Evolutionary conservation across 37 sponge, comb jelly and placozoan species (phyloP).

Genomic region (Sycon ciliatum): DNA sequence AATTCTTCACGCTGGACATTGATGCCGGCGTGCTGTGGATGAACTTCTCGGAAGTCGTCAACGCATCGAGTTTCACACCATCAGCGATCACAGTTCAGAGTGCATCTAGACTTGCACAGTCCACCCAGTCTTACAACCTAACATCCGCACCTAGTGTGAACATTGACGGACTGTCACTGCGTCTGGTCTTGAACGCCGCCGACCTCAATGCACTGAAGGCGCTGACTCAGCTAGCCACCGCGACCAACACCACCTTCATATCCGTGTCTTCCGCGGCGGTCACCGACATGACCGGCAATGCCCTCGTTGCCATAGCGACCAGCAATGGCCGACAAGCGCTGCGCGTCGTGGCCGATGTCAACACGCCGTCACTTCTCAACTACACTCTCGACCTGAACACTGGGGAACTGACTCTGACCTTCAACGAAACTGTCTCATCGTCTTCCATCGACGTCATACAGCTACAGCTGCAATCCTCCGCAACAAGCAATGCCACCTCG

Average conservation of each 20-base stretch:
- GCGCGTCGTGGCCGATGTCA: conserved; percentile 48
- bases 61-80: background rate
- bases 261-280: conserved; percentile 40
- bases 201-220: conserved; percentile 66
- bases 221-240: conserved; percentile 41
- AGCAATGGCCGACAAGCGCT: conserved; percentile 39
- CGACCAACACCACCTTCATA: conserved; percentile 38
- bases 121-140: background rate
- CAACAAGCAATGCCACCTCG: background rate
- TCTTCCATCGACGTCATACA: conserved; percentile 30
- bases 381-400: conserved; percentile 52
- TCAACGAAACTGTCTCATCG: conserved; percentile 67
- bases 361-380: conserved; percentile 36
- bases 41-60: conserved; percentile 68
- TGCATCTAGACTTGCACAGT: background rate
- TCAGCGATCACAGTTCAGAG: background rate
- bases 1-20: background rate
- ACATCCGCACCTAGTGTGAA: background rate
- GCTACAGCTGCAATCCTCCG: conserved; percentile 33
- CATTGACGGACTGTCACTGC: background rate
- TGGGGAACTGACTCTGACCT: conserved; percentile 52
- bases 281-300: conserved; percentile 59
- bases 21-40: conserved; percentile 43
- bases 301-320: conserved; percentile 42
- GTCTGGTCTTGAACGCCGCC: conserved; percentile 26